phyloP scores from a whole-genome alignment of 1,140 invertebrate genomes.

The Drosophila watanabei region DNA sequence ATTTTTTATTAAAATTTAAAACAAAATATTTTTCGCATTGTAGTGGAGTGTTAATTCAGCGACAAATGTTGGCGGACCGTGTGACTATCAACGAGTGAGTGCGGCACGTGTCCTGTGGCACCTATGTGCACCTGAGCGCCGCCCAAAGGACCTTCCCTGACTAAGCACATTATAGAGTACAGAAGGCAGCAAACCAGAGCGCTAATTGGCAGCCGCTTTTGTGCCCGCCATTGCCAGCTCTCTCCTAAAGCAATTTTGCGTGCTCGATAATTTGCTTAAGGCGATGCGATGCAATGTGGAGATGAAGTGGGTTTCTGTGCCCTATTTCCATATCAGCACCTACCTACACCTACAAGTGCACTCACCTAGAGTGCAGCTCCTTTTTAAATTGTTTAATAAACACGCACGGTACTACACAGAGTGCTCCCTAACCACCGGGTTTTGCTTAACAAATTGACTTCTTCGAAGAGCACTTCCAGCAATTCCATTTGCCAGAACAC shows the following conservation, averaged over 20 bases:
- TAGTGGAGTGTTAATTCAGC: constrained; percentile 12
- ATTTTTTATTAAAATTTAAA: neutral
- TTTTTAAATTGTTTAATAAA: constrained; percentile 55
- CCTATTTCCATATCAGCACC: neutral
- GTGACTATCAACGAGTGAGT: constrained; percentile 20
- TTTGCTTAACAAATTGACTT: constrained; percentile 45
- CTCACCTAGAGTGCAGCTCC: constrained; percentile 24
- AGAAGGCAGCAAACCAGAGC: constrained; percentile 31
- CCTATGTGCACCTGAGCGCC: constrained; percentile 28
- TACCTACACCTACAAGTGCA: constrained; percentile 2
- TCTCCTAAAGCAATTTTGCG: constrained; percentile 66
- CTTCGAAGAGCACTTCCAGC: constrained; percentile 2
- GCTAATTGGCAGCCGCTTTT: constrained; percentile 78
- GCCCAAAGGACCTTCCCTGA: constrained; percentile 59
- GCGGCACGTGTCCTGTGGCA: constrained; percentile 63
- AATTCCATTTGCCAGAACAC: constrained; percentile 18
- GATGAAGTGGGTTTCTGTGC: neutral
- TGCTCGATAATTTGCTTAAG: constrained; percentile 78
- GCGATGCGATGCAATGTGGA: constrained; percentile 34
- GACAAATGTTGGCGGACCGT: constrained; percentile 17
- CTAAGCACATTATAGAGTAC: constrained; percentile 68
- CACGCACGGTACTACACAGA: constrained; percentile 7
- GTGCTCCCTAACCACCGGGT: neutral
- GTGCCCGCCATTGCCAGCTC: constrained; percentile 42
- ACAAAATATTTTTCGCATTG: neutral